Evolutionary conservation across 2,113 vertebrate species (phyloP).

Genomic region (Crypturellus undulatus): DNA sequence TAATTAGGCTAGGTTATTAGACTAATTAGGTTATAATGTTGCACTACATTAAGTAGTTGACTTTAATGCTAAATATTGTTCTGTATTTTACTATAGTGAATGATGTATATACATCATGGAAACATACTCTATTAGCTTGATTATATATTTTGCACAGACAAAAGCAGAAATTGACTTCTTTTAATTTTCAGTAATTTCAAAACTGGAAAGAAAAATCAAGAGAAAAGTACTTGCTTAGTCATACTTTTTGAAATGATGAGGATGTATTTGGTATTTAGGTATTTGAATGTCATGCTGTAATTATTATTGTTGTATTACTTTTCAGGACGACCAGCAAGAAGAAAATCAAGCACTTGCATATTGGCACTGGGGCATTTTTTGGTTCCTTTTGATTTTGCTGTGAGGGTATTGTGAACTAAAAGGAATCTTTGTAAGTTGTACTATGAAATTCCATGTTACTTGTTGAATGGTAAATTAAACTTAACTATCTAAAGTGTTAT

Average conservation of each 20-base stretch:
- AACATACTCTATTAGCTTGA: fast-evolving
- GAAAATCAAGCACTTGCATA: not conserved
- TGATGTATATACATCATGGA: not conserved
- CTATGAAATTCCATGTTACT: not conserved
- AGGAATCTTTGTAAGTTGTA: conserved; percentile 32
- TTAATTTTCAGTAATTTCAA: not conserved
- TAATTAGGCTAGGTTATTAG: not conserved
- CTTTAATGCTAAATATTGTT: not conserved
- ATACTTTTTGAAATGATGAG: not conserved
- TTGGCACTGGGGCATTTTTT: not conserved
- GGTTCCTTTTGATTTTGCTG: conserved; percentile 19
- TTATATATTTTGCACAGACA: not conserved
- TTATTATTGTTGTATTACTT: conserved; percentile 16
- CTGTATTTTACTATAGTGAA: not conserved
- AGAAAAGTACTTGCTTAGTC: not conserved
- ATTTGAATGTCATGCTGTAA: not conserved
- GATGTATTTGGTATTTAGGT: not conserved
- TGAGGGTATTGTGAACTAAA: conserved; percentile 22
- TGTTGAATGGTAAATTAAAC: conserved; percentile 45
- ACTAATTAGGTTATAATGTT: too few species aligned
- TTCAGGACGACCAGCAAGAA: conserved; percentile 44
- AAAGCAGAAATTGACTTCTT: not conserved
- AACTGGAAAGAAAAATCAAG: not conserved
- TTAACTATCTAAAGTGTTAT: not conserved
- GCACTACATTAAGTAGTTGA: not conserved